These are phyloP conservation scores for Drosophila sechellia DNA, from an alignment of 1,140 invertebrate genomes.

Conservation along the genomic window DNA sequence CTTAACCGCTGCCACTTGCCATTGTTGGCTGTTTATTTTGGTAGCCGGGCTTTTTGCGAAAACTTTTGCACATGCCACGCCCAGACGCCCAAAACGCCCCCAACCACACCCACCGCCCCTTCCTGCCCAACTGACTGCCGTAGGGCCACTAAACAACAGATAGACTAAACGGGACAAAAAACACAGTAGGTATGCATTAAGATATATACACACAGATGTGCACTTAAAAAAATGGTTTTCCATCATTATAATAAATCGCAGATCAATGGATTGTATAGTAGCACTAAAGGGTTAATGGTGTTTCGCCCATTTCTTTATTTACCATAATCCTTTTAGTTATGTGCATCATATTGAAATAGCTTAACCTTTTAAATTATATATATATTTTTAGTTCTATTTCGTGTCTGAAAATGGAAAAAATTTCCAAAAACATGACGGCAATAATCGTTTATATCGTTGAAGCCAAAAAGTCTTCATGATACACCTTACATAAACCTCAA, in stretches of 20 bases:
- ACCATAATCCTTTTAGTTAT: no score
- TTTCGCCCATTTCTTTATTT: no score
- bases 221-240: background rate
- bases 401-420: no score
- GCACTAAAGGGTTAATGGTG: no score
- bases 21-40: conserved; percentile 78
- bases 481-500: no score
- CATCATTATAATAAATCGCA: no score
- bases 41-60: conserved; percentile 34
- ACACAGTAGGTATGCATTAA: conserved; percentile 18
- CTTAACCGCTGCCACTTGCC: conserved; percentile 77
- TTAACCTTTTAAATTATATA: no score
- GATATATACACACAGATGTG: conserved; percentile 9
- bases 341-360: no score
- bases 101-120: background rate
- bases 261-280: background rate
- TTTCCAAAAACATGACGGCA: no score
- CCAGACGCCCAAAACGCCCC: conserved; percentile 18
- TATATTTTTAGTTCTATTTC: no score
- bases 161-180: conserved; percentile 45
- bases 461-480: no score
- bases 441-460: no score
- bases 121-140: conserved; percentile 18
- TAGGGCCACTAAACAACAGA: conserved; percentile 59
- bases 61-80: conserved; percentile 71